Base-by-base conservation (phyloP, 1,140 invertebrate genomes). In the Tribolium castaneum region DNA sequence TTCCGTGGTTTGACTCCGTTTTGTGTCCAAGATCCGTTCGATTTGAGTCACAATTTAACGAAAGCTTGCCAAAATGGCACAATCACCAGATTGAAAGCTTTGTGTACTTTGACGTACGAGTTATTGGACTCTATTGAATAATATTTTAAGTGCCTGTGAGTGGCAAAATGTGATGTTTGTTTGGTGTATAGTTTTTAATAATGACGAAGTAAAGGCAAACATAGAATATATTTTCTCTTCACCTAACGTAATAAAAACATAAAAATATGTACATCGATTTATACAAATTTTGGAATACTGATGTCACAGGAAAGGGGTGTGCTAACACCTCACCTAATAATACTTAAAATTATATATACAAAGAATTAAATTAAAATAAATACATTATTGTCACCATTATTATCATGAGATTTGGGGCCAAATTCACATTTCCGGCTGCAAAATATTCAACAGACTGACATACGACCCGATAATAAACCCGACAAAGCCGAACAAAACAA, bases 381-480 rank as follows among this genome's bases (percentile, higher is more conserved):
- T 66, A 66, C 3, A 6, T 66, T 66, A 66, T 66, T 66, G 59
- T 66, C 59, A 66, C 35, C 59, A 35, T 66, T 66, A 66, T 66
- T 66, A 66, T 66, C 59, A 22, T 54, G 56, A 35, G 25, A 66
- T 25, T 59, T 66, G 6, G 59, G n/a, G 9, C 0, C 14, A 2
- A 6, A 62, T 66, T 35, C 34, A 66, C n/a, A 76, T 78, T 70
- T 85, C 83, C 1, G 84, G 84, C 73, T 82, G 74, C 52, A 90
- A 81, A 78, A 96, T 94, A 85, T 93, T 92, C 56, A 89, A 87
- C 79, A 96, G 83, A 84, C 93, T 95, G 2, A 92, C 91, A 85
- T 94, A 95, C 7, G 94, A 94, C 54, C 95, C 95, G 78, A 94
- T 92, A 2, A 91, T 83, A 84, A 96, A 96, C 19, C 94, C 94